Evolutionary conservation across 2,113 vertebrate species (phyloP).

Genomic region (Phycodurus eques): DNA sequence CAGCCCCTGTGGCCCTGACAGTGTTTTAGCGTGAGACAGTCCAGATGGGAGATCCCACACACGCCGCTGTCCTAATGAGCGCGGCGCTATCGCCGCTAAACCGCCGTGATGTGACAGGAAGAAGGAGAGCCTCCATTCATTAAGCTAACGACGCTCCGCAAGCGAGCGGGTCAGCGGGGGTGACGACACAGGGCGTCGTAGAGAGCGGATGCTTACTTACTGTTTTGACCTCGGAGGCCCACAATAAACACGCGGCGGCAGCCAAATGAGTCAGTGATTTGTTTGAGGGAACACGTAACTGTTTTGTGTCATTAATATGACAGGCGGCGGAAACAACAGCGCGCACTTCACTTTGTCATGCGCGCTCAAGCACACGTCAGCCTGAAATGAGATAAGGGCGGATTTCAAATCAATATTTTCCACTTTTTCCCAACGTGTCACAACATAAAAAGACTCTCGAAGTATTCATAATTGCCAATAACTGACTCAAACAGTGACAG

Average conservation of each 20-base stretch:
- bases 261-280: conserved; percentile 25
- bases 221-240: conserved; percentile 47
- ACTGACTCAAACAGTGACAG: neutral
- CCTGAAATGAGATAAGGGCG: conserved; percentile 14
- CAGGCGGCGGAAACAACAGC: conserved; percentile 17
- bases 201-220: conserved; percentile 46
- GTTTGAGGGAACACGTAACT: conserved; percentile 5
- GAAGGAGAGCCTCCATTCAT: conserved; percentile 64
- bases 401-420: conserved; percentile 3
- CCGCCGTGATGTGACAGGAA: conserved; percentile 59
- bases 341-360: conserved; percentile 4
- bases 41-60: conserved; percentile 67
- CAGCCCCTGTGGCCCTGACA: conserved; percentile 45
- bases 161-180: conserved; percentile 39
- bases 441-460: neutral
- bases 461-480: neutral
- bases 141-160: conserved; percentile 63
- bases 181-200: conserved; percentile 37
- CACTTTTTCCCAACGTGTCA: conserved; percentile 6
- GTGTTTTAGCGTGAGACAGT: conserved; percentile 57
- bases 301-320: conserved; percentile 21
- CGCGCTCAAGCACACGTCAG: neutral
- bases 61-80: conserved; percentile 62
- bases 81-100: conserved; percentile 48
- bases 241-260: conserved; percentile 34